These are phyloP conservation scores for zebrafish (Danio rerio) DNA, from an alignment of 2,113 vertebrate genomes.

Conservation along the genomic window GRCz12tu NC_133195.1:36451501-36452000, in stretches of 20 bases:
- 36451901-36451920: too few species aligned
- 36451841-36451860: too few species aligned
- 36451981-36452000: too few species aligned
- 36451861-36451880: too few species aligned
- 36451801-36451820: not conserved
- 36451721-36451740: conserved; percentile 96
- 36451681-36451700: conserved; percentile 75
- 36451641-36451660: not conserved
- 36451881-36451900: too few species aligned
- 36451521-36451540: conserved; percentile 91
- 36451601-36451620: conserved; percentile 81
- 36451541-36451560: conserved; percentile 88
- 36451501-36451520: not conserved
- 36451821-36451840: too few species aligned
- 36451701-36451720: conserved; percentile 88
- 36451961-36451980: too few species aligned
- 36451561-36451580: conserved; percentile 88
- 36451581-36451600: conserved; percentile 76
- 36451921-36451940: too few species aligned
- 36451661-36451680: not conserved
- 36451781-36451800: conserved; percentile 91
- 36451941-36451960: too few species aligned
- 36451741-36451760: conserved; percentile 94
- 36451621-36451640: conserved; percentile 72
- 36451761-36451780: conserved; percentile 91